Evolutionary conservation across 1,140 invertebrate genomes (phyloP).

Genomic region (Tetragonula clypearis): DNA sequence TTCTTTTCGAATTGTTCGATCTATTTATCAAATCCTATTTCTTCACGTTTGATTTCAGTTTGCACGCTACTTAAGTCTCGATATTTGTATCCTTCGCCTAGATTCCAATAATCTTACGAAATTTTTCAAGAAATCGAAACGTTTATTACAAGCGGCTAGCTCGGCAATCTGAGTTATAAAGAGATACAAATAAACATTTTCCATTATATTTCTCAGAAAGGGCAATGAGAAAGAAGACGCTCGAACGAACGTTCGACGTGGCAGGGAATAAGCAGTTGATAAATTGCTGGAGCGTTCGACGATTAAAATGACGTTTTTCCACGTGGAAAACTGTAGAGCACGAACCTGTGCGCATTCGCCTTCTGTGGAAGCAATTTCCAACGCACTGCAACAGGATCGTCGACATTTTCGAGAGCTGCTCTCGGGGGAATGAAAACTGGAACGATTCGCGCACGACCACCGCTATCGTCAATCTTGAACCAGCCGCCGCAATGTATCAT

Average conservation of each 20-base stretch:
- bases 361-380: slow-evolving; percentile 62
- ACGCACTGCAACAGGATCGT: slow-evolving; percentile 61
- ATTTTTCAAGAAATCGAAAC: no score
- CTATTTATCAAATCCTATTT: no score
- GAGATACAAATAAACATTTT: no score
- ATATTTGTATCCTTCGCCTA: no score
- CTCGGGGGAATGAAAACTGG: slow-evolving; percentile 37
- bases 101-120: no score
- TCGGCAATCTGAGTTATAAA: no score
- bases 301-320: background rate
- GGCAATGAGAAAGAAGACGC: background rate
- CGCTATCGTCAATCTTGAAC: slow-evolving; percentile 34
- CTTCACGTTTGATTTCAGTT: no score
- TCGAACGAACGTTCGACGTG: background rate
- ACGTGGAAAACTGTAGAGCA: background rate
- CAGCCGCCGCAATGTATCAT: slow-evolving; percentile 13
- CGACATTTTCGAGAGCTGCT: slow-evolving; percentile 55
- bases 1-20: no score
- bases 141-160: no score
- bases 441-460: slow-evolving; percentile 37
- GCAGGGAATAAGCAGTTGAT: background rate
- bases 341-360: slow-evolving; percentile 60
- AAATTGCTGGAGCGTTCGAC: background rate
- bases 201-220: no score
- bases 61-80: no score